Evolutionary conservation across 2,888 invertebrate species (phyloP), one percentile per base, ranked within the genome.

Genomic region (Caenorhabditis wallacei): DNA sequence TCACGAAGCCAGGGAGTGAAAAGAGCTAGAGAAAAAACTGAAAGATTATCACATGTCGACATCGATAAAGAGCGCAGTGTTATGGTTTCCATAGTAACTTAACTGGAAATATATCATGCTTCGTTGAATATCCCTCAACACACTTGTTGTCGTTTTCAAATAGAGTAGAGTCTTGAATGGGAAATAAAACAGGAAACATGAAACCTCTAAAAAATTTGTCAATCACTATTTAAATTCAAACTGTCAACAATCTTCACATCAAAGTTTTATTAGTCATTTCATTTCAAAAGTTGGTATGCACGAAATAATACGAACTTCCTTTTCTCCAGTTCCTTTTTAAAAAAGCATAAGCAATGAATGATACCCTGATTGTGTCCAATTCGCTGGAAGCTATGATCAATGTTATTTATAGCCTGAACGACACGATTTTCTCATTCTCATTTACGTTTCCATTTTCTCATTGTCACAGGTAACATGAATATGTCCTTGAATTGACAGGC

Each of bases 401-500:
- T 48, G 46, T 18, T 48, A 7, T 16, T 40, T 40, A 11, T 20
- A 7, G 40, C 40, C 18, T 35, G 2, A 24, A 16, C 63, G n/a
- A 37, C 53, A 24, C 53, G 37, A 46, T 37, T 37, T 53, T 53
- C 24, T 66, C 51, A 37, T 66, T 66, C 35, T 48, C 64, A 63
- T 46, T 59, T 59, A 40, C 63, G 11, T 40, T 63, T 63, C 26
- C 26, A 11, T 24, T 24, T 22, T 51, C 35, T 64, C 64, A 51
- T 64, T 64, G 53, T 53, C 66, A 66, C 66, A 66, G 16, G 13
- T 10, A n/a, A 53, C 16, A 48, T 30, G 3, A 8, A 30, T 30
- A 53, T 40, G 66, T 40, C 66, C 66, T 66, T 66, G 66, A 66
- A 66, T 53, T 53, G 66, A 66, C 66, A 66, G 66, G 53, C 66